These are phyloP conservation scores for Nettapus auritus DNA, from an alignment of 2,113 vertebrate species.

Conservation along the genomic window DNA sequence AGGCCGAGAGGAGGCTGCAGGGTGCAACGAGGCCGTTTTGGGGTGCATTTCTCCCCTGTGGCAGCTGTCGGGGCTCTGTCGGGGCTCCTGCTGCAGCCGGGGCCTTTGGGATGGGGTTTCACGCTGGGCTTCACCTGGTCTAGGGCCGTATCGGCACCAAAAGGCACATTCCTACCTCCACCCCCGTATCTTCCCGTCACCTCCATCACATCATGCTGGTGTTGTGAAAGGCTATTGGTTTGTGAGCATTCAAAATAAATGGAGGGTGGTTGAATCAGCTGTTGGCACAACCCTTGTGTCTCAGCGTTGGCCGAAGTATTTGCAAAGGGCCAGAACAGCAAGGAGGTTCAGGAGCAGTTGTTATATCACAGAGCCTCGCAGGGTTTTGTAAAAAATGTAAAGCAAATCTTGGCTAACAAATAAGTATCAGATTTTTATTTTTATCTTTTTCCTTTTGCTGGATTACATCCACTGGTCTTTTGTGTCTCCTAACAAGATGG, in stretches of 20 bases:
- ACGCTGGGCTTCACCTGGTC: neutral
- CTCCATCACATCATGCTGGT: rapidly evolving
- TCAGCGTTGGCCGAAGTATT: neutral
- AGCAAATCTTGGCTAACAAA: neutral
- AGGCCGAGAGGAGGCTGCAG: neutral
- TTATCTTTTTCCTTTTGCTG: neutral
- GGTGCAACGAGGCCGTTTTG: no score
- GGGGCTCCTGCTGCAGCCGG: neutral
- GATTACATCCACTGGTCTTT: neutral
- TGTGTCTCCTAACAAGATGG: neutral
- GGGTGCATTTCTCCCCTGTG: neutral
- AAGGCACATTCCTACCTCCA: neutral
- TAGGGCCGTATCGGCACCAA: neutral
- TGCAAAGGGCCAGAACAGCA: neutral
- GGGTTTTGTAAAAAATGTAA: neutral
- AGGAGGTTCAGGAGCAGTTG: neutral
- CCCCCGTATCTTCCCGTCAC: neutral
- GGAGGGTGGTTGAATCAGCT: neutral
- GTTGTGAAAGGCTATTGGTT: neutral
- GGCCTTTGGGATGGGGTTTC: neutral
- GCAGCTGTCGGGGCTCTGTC: neutral
- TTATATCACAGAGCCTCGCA: neutral
- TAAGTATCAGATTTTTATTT: neutral
- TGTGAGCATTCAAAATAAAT: neutral
- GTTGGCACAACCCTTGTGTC: neutral